A percentile compares a stretch with the other conserved stretches of the same genome.
Evolutionary conservation across 2,797 vertebrate genomes (phyloP).

Genomic region (Danio choprae): DNA sequence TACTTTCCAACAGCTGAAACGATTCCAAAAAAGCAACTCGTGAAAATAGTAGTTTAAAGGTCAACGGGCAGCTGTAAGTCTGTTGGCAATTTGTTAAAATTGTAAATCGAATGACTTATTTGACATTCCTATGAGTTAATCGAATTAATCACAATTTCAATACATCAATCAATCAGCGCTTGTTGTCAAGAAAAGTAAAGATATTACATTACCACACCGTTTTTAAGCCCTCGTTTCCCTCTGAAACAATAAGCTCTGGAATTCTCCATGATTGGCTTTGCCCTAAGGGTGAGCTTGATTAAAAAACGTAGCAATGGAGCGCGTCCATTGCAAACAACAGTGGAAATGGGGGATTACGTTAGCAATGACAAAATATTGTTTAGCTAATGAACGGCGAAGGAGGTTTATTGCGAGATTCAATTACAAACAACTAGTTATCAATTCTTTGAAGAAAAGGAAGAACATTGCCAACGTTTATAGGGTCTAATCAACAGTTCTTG

Average conservation of each 20-base stretch:
- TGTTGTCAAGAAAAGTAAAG: slow-evolving; percentile 5
- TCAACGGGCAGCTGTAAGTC: neutral
- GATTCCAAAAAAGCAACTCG: slow-evolving; percentile 26
- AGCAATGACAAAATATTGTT: slow-evolving; percentile 34
- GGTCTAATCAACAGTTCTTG: neutral
- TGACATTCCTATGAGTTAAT: slow-evolving; percentile 6
- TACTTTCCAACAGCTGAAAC: slow-evolving; percentile 38
- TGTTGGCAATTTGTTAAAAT: slow-evolving; percentile 7
- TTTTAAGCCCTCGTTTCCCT: slow-evolving; percentile 38
- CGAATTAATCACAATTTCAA: slow-evolving; percentile 25
- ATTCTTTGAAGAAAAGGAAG: neutral
- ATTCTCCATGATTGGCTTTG: slow-evolving; percentile 56
- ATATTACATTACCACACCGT: slow-evolving; percentile 34
- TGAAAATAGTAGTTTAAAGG: slow-evolving; percentile 33
- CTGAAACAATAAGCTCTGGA: slow-evolving; percentile 65
- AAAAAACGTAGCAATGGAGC: slow-evolving; percentile 39
- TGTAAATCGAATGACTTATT: neutral
- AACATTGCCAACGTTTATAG: neutral
- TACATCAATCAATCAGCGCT: neutral
- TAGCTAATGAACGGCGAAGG: neutral
- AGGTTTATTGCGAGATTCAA: slow-evolving; percentile 24
- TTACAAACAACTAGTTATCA: neutral
- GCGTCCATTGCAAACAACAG: slow-evolving; percentile 54
- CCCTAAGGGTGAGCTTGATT: slow-evolving; percentile 44
- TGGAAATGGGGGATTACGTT: slow-evolving; percentile 35